phyloP scores from a whole-genome alignment of 2,888 invertebrate genomes.

The Ditylenchus weischeri region DNA sequence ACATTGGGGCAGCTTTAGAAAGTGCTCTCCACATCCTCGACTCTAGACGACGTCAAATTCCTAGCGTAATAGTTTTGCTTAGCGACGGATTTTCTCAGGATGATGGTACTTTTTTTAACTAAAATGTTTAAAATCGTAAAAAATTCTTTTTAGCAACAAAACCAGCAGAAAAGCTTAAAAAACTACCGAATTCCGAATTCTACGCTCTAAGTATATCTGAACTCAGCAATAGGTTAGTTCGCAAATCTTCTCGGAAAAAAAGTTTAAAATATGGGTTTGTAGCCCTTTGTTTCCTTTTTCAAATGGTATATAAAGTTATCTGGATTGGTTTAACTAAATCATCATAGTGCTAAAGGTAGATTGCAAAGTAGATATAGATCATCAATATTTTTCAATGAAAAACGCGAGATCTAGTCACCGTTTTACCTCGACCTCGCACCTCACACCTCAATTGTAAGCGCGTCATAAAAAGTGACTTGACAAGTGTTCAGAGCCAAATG shows the following conservation, averaged over 20 bases:
- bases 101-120: conserved; percentile 17
- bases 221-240: conserved; percentile 48
- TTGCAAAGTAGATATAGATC: too few species aligned
- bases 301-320: too few species aligned
- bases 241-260: not conserved
- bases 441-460: too few species aligned
- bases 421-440: too few species aligned
- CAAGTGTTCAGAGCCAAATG: too few species aligned
- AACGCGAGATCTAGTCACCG: too few species aligned
- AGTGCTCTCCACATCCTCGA: conserved; percentile 44
- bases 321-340: too few species aligned
- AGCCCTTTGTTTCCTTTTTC: too few species aligned
- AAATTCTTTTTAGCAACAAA: conserved; percentile 23
- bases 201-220: conserved; percentile 49
- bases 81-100: conserved; percentile 51
- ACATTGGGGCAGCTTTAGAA: conserved; percentile 54
- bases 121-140: not conserved
- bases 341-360: too few species aligned
- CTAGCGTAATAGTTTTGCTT: conserved; percentile 49
- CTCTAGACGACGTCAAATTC: conserved; percentile 30
- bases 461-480: too few species aligned
- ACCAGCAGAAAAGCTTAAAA: conserved; percentile 42
- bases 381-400: too few species aligned
- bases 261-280: too few species aligned
- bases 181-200: conserved; percentile 46